Conservation (phyloP, 2,797 vertebrate genomes). For the Danio kyathit region DNA sequence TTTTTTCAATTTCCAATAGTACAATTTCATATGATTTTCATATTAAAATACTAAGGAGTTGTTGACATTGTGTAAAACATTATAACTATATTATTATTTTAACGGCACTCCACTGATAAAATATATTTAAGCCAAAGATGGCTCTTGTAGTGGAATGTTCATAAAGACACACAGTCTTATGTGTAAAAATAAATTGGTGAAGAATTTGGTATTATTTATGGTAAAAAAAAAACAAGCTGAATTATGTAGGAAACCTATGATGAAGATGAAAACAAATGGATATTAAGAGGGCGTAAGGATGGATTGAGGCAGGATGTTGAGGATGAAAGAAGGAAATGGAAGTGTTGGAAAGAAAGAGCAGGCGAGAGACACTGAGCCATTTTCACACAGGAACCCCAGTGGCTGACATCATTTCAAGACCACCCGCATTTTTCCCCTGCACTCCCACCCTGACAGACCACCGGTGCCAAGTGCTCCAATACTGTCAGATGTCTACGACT, state of each 20-base stretch:
- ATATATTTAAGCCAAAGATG: no score
- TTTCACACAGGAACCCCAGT: slow-evolving; percentile 36
- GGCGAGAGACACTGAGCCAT: slow-evolving; percentile 16
- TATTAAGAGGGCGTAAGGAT: neutral
- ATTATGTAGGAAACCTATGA: neutral
- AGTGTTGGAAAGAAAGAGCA: neutral
- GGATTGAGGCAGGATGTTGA: neutral
- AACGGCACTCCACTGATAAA: no score
- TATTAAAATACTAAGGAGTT: no score
- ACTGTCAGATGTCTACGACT: slow-evolving; percentile 41
- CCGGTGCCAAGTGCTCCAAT: slow-evolving; percentile 42
- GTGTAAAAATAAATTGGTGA: no score
- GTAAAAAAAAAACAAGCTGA: neutral
- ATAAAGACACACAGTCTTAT: no score
- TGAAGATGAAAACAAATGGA: neutral
- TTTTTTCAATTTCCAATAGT: no score
- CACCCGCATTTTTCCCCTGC: slow-evolving; percentile 41
- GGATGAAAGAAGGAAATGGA: neutral
- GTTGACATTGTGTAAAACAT: no score
- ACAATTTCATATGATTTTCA: no score
- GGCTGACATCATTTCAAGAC: slow-evolving; percentile 27
- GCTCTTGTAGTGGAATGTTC: no score
- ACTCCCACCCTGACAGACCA: slow-evolving; percentile 47
- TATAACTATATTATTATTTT: no score
- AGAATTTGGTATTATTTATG: neutral